Conservation (phyloP, 2,797 vertebrate genomes). For the Prunella strophiata region DNA sequence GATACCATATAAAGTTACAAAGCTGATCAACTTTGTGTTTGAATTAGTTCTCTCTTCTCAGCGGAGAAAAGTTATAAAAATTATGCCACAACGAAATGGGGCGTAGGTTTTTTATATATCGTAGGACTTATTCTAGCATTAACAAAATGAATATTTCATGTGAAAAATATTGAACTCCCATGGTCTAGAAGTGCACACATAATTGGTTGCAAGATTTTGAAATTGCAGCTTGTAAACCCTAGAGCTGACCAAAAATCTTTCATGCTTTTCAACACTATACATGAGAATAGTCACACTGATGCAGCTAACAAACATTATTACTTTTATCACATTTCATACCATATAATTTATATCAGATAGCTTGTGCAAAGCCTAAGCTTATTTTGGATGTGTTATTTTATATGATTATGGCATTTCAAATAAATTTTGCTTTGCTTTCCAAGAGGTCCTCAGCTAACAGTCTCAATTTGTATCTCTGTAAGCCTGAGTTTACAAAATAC, state of each 20-base stretch:
- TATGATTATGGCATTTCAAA: background rate
- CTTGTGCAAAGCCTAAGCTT: background rate
- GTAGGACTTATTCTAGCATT: background rate
- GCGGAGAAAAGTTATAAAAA: background rate
- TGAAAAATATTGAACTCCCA: background rate
- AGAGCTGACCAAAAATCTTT: background rate
- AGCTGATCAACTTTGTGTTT: background rate
- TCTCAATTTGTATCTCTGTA: background rate
- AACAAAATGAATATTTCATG: background rate
- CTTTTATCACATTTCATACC: background rate
- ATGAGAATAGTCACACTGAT: background rate
- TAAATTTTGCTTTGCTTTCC: background rate
- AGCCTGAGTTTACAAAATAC: background rate
- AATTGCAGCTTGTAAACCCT: background rate
- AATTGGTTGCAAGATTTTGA: background rate
- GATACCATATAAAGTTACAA: background rate
- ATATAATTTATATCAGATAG: background rate
- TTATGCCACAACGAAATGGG: rapidly evolving
- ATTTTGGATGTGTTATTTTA: background rate
- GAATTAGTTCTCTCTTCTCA: background rate
- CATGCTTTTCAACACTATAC: background rate
- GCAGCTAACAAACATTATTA: background rate
- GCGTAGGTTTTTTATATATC: rapidly evolving
- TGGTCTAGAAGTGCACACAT: background rate
- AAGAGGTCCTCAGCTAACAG: background rate